Percentiles rank a stretch among this genome's conserved stretches.
These are phyloP conservation scores for Hybos culiciformis DNA, from an alignment of 2,888 invertebrate species.

Conservation along the genomic window DNA sequence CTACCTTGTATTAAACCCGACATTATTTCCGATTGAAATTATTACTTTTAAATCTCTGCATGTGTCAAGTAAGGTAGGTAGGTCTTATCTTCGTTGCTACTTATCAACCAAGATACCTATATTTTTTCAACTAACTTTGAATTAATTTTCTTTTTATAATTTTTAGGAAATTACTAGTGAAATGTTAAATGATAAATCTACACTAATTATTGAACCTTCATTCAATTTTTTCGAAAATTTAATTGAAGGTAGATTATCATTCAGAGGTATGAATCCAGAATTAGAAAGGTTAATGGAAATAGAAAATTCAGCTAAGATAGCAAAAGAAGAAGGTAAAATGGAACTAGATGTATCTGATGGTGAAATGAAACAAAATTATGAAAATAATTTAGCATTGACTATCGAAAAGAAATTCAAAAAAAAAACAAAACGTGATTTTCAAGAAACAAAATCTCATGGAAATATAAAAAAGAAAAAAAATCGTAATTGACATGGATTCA, in stretches of 20 bases:
- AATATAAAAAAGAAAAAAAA: too few relatives aligned
- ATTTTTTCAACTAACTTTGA: too few relatives aligned
- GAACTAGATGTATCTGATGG: not conserved
- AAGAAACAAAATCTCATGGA: too few relatives aligned
- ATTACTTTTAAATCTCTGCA: too few relatives aligned
- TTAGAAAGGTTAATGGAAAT: conserved; percentile 67
- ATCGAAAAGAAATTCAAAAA: not conserved
- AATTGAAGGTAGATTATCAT: conserved; percentile 74
- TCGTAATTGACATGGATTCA: too few relatives aligned
- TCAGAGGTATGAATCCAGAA: conserved; percentile 85
- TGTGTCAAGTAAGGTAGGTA: too few relatives aligned
- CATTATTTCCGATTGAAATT: too few relatives aligned
- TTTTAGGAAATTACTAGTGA: conserved; percentile 56
- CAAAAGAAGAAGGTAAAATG: not conserved
- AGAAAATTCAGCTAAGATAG: conserved; percentile 25
- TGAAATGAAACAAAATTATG: not conserved
- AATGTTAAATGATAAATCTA: conserved; percentile 48
- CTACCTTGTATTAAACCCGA: too few relatives aligned
- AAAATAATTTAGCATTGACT: not conserved
- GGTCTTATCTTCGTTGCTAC: too few relatives aligned
- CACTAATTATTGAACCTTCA: conserved; percentile 60
- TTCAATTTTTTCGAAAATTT: conserved; percentile 64
- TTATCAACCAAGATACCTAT: too few relatives aligned
- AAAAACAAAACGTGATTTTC: not conserved
- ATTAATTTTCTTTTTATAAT: too few relatives aligned